Evolutionary conservation across 2,113 vertebrate genomes (phyloP).

Genomic region (Pseudopodoces humilis): DNA sequence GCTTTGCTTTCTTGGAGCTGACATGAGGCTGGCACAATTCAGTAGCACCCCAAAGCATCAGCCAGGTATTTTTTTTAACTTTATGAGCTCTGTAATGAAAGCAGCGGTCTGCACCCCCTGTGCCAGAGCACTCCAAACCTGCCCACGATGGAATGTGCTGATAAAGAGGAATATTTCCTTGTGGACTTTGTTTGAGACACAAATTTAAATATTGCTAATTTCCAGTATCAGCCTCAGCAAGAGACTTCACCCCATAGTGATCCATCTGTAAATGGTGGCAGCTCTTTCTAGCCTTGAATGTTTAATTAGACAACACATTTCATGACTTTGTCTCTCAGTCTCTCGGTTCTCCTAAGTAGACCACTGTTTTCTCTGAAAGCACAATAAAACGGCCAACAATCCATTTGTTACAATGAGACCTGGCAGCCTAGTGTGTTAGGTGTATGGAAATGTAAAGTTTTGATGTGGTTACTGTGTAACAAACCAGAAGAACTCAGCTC

Average conservation of each 20-base stretch:
- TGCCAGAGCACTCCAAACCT: conserved; percentile 11
- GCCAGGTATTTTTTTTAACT: not conserved
- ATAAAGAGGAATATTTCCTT: conserved; percentile 34
- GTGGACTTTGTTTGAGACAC: not conserved
- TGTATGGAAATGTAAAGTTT: not conserved
- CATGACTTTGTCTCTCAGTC: not conserved
- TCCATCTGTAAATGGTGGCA: not conserved
- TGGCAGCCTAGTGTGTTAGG: not conserved
- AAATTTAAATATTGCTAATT: conserved; percentile 32
- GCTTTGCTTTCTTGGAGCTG: not conserved
- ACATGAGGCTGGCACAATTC: not conserved
- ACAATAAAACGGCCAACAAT: not conserved
- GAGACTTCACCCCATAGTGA: not conserved
- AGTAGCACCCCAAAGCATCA: not conserved
- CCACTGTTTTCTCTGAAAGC: not conserved
- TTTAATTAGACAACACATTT: accelerated
- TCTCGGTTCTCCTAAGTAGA: not conserved
- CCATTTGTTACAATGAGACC: accelerated
- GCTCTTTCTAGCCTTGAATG: not conserved
- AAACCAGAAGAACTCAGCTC: not conserved
- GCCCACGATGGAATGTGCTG: conserved; percentile 27
- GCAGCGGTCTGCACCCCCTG: not conserved
- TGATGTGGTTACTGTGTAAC: not conserved
- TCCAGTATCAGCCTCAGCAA: not conserved
- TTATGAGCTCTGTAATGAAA: not conserved